A percentile compares a stretch with the other conserved stretches of the same genome.
These are phyloP conservation scores for Cichladusa arquata DNA, from an alignment of 2,113 vertebrate species.

Conservation along the genomic window DNA sequence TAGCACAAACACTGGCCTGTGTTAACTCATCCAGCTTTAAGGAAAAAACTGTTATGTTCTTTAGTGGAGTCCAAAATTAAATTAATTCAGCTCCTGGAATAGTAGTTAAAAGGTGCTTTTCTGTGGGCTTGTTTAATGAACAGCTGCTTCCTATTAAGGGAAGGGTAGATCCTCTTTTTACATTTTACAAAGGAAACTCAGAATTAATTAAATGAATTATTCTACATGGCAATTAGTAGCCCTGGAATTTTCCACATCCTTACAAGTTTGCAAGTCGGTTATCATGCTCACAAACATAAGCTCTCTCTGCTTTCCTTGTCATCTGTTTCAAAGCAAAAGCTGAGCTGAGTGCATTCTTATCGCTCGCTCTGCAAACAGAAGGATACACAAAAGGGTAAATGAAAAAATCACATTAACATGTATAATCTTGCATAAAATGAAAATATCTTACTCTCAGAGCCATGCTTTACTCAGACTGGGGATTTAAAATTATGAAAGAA, in stretches of 20 bases:
- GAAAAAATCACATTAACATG: not conserved
- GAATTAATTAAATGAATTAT: not conserved
- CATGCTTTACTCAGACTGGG: not conserved
- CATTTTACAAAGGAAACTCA: not conserved
- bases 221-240: not conserved
- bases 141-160: not conserved
- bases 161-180: not conserved
- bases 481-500: not conserved
- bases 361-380: not conserved
- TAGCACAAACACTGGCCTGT: not conserved
- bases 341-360: not conserved
- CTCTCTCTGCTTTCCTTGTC: not conserved
- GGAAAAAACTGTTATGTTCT: not conserved
- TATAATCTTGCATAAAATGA: not conserved
- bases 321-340: not conserved
- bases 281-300: not conserved
- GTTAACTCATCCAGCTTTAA: not conserved
- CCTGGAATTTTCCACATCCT: constrained; percentile 9
- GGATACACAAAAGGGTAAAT: not conserved
- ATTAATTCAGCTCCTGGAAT: not conserved
- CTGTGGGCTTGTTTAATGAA: not conserved
- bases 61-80: not conserved
- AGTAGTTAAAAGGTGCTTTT: not conserved
- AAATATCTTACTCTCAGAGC: not conserved
- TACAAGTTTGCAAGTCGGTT: not conserved